phyloP scores from a whole-genome alignment of 2,888 invertebrate genomes.

The Seira ritae region DNA sequence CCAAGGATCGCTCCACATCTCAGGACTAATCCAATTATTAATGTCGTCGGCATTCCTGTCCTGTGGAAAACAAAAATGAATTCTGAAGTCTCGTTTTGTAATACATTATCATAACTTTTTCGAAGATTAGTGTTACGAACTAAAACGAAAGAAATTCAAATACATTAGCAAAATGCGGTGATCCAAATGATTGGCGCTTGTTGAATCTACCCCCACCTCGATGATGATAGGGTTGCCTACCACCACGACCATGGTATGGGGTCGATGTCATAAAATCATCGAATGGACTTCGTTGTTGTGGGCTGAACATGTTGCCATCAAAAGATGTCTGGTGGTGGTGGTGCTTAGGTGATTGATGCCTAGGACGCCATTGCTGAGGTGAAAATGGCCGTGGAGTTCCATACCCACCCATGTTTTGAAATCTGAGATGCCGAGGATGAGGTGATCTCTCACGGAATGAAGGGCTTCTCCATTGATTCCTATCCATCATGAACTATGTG shows the following conservation, averaged over 20 bases:
- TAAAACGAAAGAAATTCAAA: background rate
- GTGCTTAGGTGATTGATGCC: conserved; percentile 29
- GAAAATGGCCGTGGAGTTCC: conserved; percentile 37
- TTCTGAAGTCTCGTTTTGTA: too few relatives aligned
- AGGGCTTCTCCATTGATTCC: conserved; percentile 45
- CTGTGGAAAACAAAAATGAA: conserved; percentile 7
- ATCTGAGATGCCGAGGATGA: conserved; percentile 40
- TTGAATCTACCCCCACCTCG: conserved; percentile 39
- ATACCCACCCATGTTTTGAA: conserved; percentile 20
- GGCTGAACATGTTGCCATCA: conserved; percentile 14
- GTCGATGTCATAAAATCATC: conserved; percentile 35
- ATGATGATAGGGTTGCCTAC: conserved; percentile 33
- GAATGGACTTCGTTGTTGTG: background rate
- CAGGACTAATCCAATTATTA: conserved; percentile 65
- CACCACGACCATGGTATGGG: conserved; percentile 25
- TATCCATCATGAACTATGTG: conserved; percentile 20
- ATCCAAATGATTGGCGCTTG: conserved; percentile 38
- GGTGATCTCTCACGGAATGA: conserved; percentile 42
- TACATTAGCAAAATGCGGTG: conserved; percentile 25
- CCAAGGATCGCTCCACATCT: conserved; percentile 69
- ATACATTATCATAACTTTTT: background rate
- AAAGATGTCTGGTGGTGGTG: conserved; percentile 22
- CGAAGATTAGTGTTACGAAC: too few relatives aligned
- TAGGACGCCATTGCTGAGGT: conserved; percentile 40
- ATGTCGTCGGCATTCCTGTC: conserved; percentile 37